Evolutionary conservation across 2,888 invertebrate genomes (phyloP).

Genomic region (Notodonta dromedarius): DNA sequence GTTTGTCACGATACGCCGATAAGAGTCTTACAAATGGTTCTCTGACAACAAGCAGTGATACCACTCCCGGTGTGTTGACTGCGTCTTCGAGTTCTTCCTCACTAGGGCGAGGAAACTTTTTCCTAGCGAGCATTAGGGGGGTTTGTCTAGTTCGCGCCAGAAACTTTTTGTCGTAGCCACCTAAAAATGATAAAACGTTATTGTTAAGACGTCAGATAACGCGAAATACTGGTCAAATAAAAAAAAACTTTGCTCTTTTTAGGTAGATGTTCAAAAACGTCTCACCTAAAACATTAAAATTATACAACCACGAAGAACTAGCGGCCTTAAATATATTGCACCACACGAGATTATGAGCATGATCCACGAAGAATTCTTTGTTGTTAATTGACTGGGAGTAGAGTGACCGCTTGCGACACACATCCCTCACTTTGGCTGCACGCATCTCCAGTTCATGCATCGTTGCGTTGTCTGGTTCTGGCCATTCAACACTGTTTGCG

Average conservation of each 20-base stretch:
- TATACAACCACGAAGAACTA: slow-evolving; percentile 92
- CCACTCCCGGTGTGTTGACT: slow-evolving; percentile 82
- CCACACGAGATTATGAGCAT: slow-evolving; percentile 88
- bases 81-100: slow-evolving; percentile 85
- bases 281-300: slow-evolving; percentile 88
- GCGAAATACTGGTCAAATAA: not conserved
- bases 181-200: slow-evolving; percentile 56
- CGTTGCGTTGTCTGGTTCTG: slow-evolving; percentile 70
- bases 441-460: slow-evolving; percentile 78
- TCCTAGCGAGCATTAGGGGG: slow-evolving; percentile 87
- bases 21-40: slow-evolving; percentile 89
- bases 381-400: slow-evolving; percentile 83
- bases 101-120: slow-evolving; percentile 87
- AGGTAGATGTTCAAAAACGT: slow-evolving; percentile 3
- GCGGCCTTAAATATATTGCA: slow-evolving; percentile 91
- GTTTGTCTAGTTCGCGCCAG: slow-evolving; percentile 84
- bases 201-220: not conserved
- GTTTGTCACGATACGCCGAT: slow-evolving; percentile 89
- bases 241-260: not conserved
- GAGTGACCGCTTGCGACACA: slow-evolving; percentile 73
- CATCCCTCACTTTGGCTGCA: slow-evolving; percentile 69
- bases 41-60: slow-evolving; percentile 88
- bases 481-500: slow-evolving; percentile 53
- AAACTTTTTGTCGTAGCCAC: slow-evolving; percentile 85
- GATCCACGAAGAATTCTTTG: slow-evolving; percentile 89